These are phyloP conservation scores for Dorcus hopei DNA, from an alignment of 2,888 invertebrate species.

Conservation along the genomic window DNA sequence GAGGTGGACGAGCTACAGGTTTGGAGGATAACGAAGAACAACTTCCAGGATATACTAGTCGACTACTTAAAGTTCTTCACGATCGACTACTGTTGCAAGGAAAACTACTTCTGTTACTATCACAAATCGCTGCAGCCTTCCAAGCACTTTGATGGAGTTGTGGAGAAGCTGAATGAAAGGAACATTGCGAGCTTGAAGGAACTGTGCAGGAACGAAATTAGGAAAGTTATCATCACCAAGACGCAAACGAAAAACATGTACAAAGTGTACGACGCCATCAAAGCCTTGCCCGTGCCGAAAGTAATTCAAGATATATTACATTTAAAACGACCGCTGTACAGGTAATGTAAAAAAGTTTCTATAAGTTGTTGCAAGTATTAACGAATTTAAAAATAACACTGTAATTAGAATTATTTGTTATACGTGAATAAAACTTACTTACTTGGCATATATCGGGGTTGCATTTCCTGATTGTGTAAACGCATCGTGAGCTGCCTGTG, in stretches of 20 bases:
- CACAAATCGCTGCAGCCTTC: no score
- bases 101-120: no score
- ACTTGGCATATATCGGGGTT: constrained; percentile 68
- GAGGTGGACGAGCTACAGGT: background rate
- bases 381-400: background rate
- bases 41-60: no score
- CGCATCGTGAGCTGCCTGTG: constrained; percentile 66
- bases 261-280: background rate
- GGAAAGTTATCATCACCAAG: no score
- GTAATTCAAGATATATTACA: background rate
- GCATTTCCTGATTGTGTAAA: constrained; percentile 66
- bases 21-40: no score
- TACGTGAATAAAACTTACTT: constrained; percentile 22
- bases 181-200: no score
- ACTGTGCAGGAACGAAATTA: no score
- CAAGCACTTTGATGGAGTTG: no score
- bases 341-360: background rate
- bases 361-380: background rate
- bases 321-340: background rate
- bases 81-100: no score
- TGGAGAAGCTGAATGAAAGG: no score
- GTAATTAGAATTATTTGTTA: background rate
- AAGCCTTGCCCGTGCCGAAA: background rate
- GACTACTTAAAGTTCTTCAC: no score
- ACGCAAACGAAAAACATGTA: no score